Conservation (phyloP, 2,797 vertebrate genomes). For the Liasis olivaceus region DNA sequence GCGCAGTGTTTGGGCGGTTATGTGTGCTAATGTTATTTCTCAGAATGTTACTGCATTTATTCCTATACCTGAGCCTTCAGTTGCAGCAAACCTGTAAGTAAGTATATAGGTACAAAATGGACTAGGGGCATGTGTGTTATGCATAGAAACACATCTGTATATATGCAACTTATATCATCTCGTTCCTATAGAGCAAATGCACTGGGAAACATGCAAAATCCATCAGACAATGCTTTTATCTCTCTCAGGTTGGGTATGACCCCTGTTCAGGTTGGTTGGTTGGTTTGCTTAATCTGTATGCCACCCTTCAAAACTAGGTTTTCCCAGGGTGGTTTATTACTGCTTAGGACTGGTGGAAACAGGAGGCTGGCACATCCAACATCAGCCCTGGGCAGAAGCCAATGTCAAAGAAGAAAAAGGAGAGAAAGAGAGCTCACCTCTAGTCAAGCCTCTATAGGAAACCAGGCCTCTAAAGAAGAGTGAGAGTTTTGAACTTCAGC, state of each 20-base stretch:
- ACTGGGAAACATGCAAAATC: conserved; percentile 8
- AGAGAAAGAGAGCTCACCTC: conserved; percentile 40
- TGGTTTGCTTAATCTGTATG: background rate
- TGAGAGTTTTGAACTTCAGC: conserved; percentile 36
- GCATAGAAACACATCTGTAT: background rate
- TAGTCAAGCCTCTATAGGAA: conserved; percentile 49
- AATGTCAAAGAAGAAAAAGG: conserved; percentile 7
- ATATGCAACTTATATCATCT: background rate
- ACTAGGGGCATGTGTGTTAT: no score
- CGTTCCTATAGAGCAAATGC: background rate
- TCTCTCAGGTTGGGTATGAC: conserved; percentile 23
- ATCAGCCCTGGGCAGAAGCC: conserved; percentile 41
- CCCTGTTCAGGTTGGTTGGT: background rate
- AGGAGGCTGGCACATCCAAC: conserved; percentile 48
- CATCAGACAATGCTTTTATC: conserved; percentile 2
- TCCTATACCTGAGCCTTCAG: background rate
- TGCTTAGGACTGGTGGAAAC: conserved; percentile 35
- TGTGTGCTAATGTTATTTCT: background rate
- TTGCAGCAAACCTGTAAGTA: background rate
- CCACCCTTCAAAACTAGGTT: background rate
- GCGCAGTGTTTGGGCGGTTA: background rate
- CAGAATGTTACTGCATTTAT: background rate
- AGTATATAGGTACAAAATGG: background rate
- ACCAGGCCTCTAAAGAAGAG: conserved; percentile 16
- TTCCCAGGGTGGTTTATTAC: background rate